Evolutionary conservation across 2,113 vertebrate genomes (phyloP).

Genomic region (Accipiter virgatus): DNA sequence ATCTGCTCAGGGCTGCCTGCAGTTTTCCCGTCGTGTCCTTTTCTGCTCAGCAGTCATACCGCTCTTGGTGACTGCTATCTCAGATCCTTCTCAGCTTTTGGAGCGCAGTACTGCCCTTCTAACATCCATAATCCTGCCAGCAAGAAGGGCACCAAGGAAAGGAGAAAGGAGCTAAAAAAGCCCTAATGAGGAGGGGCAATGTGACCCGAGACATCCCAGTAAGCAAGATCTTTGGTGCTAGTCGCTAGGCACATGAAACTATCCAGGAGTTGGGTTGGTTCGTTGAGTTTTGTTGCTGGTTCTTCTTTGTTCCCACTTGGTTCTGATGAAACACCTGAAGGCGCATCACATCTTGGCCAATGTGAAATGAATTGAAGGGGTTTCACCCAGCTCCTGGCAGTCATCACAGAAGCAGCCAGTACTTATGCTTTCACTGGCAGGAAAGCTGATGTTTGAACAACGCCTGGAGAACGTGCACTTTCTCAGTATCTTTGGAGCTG

Average conservation of each 20-base stretch:
- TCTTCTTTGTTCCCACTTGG: not conserved
- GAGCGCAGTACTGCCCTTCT: not conserved
- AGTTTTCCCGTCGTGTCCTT: accelerated
- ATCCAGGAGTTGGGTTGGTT: not conserved
- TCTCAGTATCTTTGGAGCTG: not conserved
- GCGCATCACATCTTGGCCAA: accelerated
- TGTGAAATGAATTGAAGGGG: not conserved
- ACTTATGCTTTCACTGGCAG: not conserved
- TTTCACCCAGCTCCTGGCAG: not conserved
- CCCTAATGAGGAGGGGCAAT: accelerated
- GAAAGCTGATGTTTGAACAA: not conserved
- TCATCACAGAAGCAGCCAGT: not conserved
- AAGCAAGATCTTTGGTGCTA: not conserved
- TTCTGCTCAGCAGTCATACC: not conserved
- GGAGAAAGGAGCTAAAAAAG: not conserved
- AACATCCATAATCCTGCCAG: not conserved
- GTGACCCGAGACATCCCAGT: not conserved
- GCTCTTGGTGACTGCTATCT: accelerated
- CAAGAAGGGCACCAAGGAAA: not conserved
- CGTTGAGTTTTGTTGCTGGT: not conserved
- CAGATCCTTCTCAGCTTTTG: not conserved
- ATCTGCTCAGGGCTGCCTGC: not conserved
- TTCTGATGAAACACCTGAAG: not conserved
- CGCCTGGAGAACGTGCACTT: not conserved
- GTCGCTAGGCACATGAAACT: not conserved